Percentiles rank a stretch among this genome's conserved stretches.
These are phyloP conservation scores for Pangasius larnaudii DNA, from an alignment of 2,797 vertebrate genomes.

Conservation along the genomic window DNA sequence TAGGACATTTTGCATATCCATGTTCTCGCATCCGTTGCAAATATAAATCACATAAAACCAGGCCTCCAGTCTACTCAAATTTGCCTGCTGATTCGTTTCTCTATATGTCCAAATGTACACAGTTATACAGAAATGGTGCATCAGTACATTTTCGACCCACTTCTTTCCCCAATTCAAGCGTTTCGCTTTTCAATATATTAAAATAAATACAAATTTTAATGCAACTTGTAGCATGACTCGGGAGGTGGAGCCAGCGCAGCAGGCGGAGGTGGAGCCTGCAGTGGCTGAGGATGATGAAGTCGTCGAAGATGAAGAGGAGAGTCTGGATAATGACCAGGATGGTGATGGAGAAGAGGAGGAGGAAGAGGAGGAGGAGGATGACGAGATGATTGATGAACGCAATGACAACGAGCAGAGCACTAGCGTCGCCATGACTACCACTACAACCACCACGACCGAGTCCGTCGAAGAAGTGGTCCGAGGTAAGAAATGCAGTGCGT, in stretches of 20 bases:
- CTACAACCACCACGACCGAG: conserved; percentile 91
- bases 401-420: conserved; percentile 84
- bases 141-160: not conserved
- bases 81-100: no score
- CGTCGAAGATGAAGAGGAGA: conserved; percentile 77
- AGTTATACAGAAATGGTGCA: not conserved
- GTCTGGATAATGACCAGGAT: conserved; percentile 72
- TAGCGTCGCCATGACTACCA: conserved; percentile 88
- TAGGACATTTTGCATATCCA: not conserved
- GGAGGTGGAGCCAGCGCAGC: conserved; percentile 83
- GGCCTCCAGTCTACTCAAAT: not conserved
- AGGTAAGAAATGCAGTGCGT: conserved; percentile 76
- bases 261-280: conserved; percentile 71
- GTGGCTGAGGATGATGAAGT: conserved; percentile 78
- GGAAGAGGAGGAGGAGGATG: conserved; percentile 77
- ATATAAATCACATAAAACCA: not conserved
- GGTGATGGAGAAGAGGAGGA: conserved; percentile 75
- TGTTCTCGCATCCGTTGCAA: not conserved
- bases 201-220: not conserved
- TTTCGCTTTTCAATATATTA: not conserved
- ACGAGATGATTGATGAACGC: conserved; percentile 77
- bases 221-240: conserved; percentile 78
- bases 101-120: conserved; percentile 23
- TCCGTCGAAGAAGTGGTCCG: conserved; percentile 96
- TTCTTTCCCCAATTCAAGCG: not conserved